These are phyloP conservation scores for Podarcis muralis DNA, from an alignment of 2,113 vertebrate genomes.

Conservation along the genomic window DNA sequence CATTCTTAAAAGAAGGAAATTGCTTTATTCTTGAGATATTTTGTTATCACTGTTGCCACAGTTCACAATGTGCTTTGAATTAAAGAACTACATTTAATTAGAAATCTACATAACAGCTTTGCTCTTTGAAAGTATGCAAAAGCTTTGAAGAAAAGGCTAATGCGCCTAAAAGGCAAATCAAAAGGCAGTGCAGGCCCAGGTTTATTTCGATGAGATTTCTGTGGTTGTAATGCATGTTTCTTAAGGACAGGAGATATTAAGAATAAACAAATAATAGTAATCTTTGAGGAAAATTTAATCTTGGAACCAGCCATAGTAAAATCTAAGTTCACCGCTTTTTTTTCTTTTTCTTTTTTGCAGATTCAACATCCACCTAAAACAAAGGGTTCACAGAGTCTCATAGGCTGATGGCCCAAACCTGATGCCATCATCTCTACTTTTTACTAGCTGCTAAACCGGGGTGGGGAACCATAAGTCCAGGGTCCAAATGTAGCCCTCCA, in stretches of 20 bases:
- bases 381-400: neutral
- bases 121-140: conserved; percentile 30
- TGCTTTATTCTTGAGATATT: neutral
- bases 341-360: too few species aligned
- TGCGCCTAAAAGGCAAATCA: conserved; percentile 52
- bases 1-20: neutral
- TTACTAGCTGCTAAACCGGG: neutral
- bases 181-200: conserved; percentile 42
- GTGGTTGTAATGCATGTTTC: conserved; percentile 63
- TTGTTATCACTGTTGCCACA: conserved; percentile 21
- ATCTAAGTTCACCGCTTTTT: too few species aligned
- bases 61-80: conserved; percentile 20
- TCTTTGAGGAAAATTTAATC: conserved; percentile 51
- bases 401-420: neutral
- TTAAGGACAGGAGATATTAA: conserved; percentile 62
- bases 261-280: conserved; percentile 10
- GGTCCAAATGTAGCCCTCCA: too few species aligned
- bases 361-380: too few species aligned
- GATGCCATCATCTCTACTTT: neutral
- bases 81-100: conserved; percentile 33
- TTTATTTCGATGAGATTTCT: conserved; percentile 57
- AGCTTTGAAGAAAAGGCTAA: conserved; percentile 48
- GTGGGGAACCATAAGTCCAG: too few species aligned
- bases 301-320: conserved; percentile 45
- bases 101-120: conserved; percentile 49